These are phyloP conservation scores for Barnardius zonarius DNA, from an alignment of 2,113 vertebrate species.

Conservation along the genomic window DNA sequence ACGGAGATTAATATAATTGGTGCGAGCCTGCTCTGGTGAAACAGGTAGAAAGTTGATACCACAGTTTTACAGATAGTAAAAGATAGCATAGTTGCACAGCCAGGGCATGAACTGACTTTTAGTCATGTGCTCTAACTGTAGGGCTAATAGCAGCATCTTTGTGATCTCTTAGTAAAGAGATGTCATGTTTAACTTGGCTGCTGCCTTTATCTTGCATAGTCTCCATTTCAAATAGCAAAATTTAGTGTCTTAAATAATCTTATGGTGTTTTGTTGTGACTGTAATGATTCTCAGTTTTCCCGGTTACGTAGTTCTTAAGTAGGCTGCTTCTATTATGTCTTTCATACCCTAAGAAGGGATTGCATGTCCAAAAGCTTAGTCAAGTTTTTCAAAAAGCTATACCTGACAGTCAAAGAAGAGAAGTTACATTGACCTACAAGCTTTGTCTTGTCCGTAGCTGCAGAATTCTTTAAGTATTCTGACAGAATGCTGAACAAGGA, in stretches of 20 bases:
- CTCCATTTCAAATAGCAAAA: neutral
- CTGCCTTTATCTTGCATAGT: neutral
- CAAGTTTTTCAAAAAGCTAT: neutral
- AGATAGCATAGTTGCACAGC: neutral
- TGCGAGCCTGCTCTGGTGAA: neutral
- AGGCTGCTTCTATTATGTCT: neutral
- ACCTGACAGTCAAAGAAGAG: neutral
- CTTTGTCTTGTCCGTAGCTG: neutral
- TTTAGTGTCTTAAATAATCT: neutral
- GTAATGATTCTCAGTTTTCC: neutral
- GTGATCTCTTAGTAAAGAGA: neutral
- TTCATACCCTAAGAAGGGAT: neutral
- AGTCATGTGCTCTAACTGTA: neutral
- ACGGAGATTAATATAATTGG: neutral
- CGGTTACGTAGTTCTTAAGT: neutral
- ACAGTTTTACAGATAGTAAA: neutral
- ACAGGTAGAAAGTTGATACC: neutral
- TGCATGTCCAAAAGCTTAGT: neutral
- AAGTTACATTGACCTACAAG: neutral
- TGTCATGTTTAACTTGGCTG: neutral
- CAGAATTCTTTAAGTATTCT: neutral
- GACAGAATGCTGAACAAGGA: neutral
- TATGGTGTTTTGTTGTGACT: neutral
- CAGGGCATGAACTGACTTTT: neutral
- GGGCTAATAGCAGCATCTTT: neutral